These are phyloP conservation scores for Muraenolepis orangiensis DNA, from an alignment of 2,797 vertebrate species.

Conservation along the genomic window DNA sequence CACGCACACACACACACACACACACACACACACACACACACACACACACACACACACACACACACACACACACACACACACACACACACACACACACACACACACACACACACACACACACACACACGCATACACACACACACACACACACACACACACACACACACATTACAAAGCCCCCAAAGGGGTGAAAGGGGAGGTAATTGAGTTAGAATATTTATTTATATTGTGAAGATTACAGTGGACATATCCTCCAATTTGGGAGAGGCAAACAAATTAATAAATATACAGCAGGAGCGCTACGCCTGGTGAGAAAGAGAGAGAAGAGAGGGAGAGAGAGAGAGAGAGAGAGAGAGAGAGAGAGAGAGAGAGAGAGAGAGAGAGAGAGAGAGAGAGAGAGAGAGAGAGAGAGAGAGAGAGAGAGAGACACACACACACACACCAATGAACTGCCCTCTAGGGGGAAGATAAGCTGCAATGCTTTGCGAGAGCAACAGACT, in stretches of 20 bases:
- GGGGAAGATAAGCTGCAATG: neutral
- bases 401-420: no score
- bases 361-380: no score
- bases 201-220: slow-evolving; percentile 1
- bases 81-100: neutral
- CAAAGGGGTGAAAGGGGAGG: neutral
- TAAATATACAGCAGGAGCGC: neutral
- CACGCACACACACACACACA: no score
- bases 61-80: neutral
- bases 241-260: neutral
- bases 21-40: neutral
- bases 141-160: neutral
- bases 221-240: neutral
- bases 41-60: neutral
- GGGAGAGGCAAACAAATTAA: neutral
- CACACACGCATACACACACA: neutral
- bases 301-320: neutral
- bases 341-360: no score
- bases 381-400: no score
- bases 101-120: neutral
- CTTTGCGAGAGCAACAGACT: neutral
- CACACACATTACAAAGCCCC: no score
- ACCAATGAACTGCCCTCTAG: neutral
- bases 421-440: no score
- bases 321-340: no score